A percentile compares a stretch with the other conserved stretches of the same genome.
These are phyloP conservation scores for Hemibagrus wyckioides DNA, from an alignment of 2,113 vertebrate genomes.

Conservation along the genomic window DNA sequence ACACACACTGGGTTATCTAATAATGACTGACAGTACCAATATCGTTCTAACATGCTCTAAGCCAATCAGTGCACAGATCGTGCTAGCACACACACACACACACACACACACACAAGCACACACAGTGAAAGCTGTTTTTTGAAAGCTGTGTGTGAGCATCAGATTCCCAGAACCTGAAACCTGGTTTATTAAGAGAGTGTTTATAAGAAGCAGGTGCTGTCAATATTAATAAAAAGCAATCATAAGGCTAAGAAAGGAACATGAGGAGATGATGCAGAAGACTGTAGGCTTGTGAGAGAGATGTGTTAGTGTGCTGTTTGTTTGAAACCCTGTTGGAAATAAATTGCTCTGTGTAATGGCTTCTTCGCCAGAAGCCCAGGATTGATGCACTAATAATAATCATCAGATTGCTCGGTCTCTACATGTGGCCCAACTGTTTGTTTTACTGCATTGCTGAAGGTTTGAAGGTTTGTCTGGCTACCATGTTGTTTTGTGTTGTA, in stretches of 20 bases:
- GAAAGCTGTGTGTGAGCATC: conserved; percentile 13
- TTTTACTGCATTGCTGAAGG: conserved; percentile 21
- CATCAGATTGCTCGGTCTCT: conserved; percentile 20
- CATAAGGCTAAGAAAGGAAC: not conserved
- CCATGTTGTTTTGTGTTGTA: not conserved
- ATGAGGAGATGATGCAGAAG: conserved; percentile 11
- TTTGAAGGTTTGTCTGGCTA: not conserved
- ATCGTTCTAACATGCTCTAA: not conserved
- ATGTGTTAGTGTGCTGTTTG: not conserved
- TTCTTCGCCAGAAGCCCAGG: conserved; percentile 54
- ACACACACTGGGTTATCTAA: not conserved
- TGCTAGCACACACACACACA: not conserved
- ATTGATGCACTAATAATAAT: conserved; percentile 59
- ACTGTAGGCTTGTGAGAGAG: conserved; percentile 7
- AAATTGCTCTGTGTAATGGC: conserved; percentile 23
- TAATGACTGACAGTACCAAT: not conserved
- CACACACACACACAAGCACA: not conserved
- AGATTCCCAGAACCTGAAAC: conserved; percentile 4
- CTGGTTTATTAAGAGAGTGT: conserved; percentile 29
- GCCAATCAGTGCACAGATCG: not conserved
- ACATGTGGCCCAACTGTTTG: conserved; percentile 16
- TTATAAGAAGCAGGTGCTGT: conserved; percentile 38
- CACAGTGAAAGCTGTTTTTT: not conserved
- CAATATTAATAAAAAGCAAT: conserved; percentile 28
- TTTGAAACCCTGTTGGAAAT: conserved; percentile 39